These are phyloP conservation scores for Phodopus roborovskii DNA, from an alignment of 2,113 vertebrate species.

Conservation along the genomic window DNA sequence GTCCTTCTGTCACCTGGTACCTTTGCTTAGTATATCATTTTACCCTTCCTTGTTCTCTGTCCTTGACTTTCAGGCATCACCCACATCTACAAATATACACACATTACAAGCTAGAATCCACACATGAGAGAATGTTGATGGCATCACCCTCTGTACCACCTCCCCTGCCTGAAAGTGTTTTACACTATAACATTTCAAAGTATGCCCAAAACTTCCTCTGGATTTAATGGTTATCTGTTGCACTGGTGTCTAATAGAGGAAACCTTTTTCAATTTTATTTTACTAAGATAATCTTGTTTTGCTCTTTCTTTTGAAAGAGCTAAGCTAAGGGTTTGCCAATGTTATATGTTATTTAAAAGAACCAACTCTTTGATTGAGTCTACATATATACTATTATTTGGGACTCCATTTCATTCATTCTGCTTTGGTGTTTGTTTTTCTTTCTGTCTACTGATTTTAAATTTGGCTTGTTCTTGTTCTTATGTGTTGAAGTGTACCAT, in stretches of 20 bases:
- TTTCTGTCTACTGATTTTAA: neutral
- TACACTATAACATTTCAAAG: neutral
- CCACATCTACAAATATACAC: neutral
- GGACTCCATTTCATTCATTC: neutral
- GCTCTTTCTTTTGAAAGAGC: neutral
- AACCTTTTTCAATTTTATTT: neutral
- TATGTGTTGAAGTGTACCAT: neutral
- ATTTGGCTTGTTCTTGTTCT: neutral
- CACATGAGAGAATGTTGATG: neutral
- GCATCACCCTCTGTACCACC: neutral
- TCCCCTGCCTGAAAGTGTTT: neutral
- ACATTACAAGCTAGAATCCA: neutral
- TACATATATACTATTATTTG: neutral
- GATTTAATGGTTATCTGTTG: neutral
- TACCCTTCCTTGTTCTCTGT: neutral
- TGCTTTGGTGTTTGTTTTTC: neutral
- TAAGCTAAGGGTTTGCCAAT: neutral
- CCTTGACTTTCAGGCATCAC: too few relatives aligned
- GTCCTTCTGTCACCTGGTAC: rapidly evolving
- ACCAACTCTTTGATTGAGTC: neutral
- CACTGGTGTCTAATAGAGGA: neutral
- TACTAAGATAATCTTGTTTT: neutral
- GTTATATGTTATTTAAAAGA: neutral
- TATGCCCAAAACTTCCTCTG: neutral
- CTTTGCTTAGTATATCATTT: neutral